Percentiles rank a stretch among this genome's conserved stretches.
These are phyloP conservation scores for Dufourea novaeangliae DNA, from an alignment of 1,140 invertebrate genomes.

Conservation along the genomic window DNA sequence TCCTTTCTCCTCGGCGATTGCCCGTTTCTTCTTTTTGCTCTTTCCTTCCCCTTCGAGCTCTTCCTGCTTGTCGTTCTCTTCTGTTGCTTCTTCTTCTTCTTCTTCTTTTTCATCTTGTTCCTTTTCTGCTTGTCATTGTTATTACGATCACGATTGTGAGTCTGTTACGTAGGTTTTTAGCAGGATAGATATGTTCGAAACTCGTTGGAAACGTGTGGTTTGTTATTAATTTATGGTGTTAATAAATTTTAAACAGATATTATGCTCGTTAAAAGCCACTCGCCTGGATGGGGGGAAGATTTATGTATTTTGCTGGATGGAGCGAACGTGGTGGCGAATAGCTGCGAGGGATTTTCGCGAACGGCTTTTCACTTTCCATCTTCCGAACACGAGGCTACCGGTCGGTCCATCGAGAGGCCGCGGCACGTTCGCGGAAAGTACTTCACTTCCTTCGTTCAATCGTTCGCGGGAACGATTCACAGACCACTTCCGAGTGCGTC, in stretches of 20 bases:
- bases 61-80: background rate
- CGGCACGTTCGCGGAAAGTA: slow-evolving; percentile 52
- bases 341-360: slow-evolving; percentile 12
- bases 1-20: background rate
- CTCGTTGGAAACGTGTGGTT: background rate
- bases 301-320: too few relatives aligned
- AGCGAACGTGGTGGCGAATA: slow-evolving; percentile 7
- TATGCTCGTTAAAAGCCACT: too few relatives aligned
- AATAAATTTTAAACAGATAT: too few relatives aligned
- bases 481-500: slow-evolving; percentile 26
- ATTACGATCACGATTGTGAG: background rate
- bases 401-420: slow-evolving; percentile 10
- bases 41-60: background rate
- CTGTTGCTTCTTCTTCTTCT: background rate
- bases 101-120: background rate
- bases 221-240: background rate
- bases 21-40: background rate
- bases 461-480: background rate
- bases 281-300: too few relatives aligned
- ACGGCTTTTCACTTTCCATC: slow-evolving; percentile 58
- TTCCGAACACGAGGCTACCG: slow-evolving; percentile 37
- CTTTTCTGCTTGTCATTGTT: background rate
- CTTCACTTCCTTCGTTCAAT: slow-evolving; percentile 15
- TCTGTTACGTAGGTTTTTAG: background rate
- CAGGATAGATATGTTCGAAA: background rate